Conservation (phyloP, 2,113 vertebrate genomes). For the Gavia stellata region DNA sequence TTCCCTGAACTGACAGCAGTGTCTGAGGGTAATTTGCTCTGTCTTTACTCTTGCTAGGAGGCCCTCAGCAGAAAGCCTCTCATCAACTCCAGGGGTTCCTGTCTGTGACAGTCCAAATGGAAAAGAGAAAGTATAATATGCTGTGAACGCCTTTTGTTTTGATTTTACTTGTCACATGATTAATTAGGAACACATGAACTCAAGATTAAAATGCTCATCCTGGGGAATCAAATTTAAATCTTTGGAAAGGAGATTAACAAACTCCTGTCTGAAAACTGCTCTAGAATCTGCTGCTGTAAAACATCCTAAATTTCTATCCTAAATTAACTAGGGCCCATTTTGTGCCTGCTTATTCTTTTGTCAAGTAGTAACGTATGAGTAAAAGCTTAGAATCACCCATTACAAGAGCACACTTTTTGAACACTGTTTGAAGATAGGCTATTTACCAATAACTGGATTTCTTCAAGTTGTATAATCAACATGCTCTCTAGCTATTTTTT, state of each 20-base stretch:
- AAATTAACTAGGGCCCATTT: not conserved
- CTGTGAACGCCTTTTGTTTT: not conserved
- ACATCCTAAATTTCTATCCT: not conserved
- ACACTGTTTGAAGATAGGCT: not conserved
- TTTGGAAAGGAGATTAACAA: not conserved
- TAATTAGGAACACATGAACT: not conserved
- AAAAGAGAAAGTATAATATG: not conserved
- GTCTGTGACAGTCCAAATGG: constrained; percentile 1
- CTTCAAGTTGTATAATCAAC: not conserved
- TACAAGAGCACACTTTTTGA: not conserved
- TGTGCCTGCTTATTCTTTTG: not conserved
- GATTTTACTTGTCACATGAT: not conserved
- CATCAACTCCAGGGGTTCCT: not conserved
- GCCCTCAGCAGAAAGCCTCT: constrained; percentile 35
- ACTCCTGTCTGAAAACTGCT: not conserved
- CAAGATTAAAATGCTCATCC: not conserved
- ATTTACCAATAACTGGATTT: not conserved
- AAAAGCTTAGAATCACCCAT: not conserved
- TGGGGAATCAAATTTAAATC: not conserved
- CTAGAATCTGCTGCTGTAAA: not conserved
- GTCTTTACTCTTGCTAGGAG: constrained; percentile 28
- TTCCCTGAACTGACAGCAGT: constrained; percentile 22
- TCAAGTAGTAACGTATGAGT: not conserved
- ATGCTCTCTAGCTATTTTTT: not conserved
- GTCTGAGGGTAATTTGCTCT: constrained; percentile 34